Evolutionary conservation across 2,888 invertebrate genomes (phyloP).

Genomic region (Chironomus tentans): DNA sequence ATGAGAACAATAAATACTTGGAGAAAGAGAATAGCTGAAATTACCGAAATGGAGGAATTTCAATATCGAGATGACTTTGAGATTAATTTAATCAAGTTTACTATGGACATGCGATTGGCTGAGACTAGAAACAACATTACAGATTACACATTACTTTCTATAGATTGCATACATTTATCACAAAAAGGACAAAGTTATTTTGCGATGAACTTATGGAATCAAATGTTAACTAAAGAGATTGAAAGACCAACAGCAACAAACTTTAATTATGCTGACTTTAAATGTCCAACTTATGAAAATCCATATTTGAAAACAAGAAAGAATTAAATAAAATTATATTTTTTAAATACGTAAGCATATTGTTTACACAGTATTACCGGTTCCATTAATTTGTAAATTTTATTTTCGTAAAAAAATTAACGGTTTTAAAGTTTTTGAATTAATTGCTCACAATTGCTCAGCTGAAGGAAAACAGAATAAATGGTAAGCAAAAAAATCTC

Average conservation of each 20-base stretch:
- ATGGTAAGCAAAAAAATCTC: conserved; percentile 9
- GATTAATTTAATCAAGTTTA: conserved; percentile 47
- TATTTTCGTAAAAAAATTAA: background rate
- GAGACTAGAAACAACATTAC: conserved; percentile 37
- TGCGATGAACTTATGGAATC: conserved; percentile 53
- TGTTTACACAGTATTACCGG: too few species aligned
- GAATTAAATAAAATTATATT: conserved; percentile 34
- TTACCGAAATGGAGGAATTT: conserved; percentile 41
- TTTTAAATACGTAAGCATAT: too few species aligned
- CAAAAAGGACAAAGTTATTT: conserved; percentile 36
- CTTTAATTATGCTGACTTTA: conserved; percentile 34
- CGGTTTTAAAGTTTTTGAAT: background rate
- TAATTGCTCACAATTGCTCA: background rate
- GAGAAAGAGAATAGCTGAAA: conserved; percentile 46
- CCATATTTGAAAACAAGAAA: conserved; percentile 27
- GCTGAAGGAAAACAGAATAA: background rate
- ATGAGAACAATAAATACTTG: conserved; percentile 46
- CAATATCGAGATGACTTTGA: conserved; percentile 47
- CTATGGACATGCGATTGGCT: conserved; percentile 42
- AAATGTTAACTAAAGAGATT: conserved; percentile 47
- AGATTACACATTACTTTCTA: conserved; percentile 47
- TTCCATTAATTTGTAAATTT: too few species aligned
- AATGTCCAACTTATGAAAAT: conserved; percentile 36
- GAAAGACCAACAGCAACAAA: conserved; percentile 41
- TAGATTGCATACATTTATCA: conserved; percentile 51